Evolutionary conservation across 2,113 vertebrate genomes (phyloP).

Genomic region (Athene cunicularia): DNA sequence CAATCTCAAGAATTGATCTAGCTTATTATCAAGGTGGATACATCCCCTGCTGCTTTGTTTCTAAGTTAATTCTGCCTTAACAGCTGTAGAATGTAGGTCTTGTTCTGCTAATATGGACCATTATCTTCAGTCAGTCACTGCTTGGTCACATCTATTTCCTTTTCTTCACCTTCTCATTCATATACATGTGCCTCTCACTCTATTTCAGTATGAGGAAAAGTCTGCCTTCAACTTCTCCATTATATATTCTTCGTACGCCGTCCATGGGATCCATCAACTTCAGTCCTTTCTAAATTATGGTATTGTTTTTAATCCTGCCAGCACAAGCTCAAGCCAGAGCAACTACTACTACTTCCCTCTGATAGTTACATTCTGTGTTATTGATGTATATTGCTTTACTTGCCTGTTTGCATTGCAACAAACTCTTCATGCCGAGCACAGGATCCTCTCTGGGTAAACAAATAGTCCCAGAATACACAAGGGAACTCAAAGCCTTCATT

Average conservation of each 20-base stretch:
- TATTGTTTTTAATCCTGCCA: background rate
- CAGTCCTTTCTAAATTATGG: background rate
- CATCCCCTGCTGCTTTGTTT: background rate
- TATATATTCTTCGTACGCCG: background rate
- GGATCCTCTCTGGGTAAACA: conserved; percentile 6
- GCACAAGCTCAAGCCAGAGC: background rate
- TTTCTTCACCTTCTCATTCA: background rate
- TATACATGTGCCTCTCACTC: background rate
- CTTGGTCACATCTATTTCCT: background rate
- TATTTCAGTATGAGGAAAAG: background rate
- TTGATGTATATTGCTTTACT: background rate
- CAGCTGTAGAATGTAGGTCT: background rate
- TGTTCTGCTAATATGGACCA: background rate
- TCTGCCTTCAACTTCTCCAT: background rate
- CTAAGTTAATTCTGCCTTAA: background rate
- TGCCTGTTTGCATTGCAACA: background rate
- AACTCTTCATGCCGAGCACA: background rate
- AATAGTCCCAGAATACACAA: background rate
- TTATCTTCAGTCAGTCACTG: background rate
- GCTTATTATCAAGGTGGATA: background rate
- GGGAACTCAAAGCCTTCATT: background rate
- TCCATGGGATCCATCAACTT: background rate
- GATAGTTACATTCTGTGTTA: background rate
- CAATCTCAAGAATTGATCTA: background rate
- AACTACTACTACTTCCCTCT: background rate